Base-by-base conservation (phyloP, 2,113 vertebrate species). In the Sula dactylatra region DNA sequence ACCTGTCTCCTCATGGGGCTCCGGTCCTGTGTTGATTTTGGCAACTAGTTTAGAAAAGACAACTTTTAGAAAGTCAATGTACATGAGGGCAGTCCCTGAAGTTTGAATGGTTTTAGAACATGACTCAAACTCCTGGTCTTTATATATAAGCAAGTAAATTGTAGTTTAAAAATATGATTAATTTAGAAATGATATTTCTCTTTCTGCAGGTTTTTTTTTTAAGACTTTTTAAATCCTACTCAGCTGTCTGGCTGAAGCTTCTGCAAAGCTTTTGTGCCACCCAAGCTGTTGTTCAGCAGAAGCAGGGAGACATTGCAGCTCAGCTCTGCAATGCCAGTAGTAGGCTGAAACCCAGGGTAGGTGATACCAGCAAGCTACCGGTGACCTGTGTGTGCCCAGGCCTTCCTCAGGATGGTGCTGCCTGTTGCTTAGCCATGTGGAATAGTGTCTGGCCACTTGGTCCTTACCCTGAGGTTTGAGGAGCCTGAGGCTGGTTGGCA, bases 341-440 rank as follows among this genome's bases (percentile, higher is more conserved):
- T 10, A 56, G 66, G 56, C 55, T 84, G 52, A 27, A 61, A 79
- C 36, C 17, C 71, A 52, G 71, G 65, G 26, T 4, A 62, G 45
- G 36, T 44, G 47, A 74, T 52, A 80, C 32, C 21, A 67, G 18
- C 24, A 58, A 40, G 31, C 16, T 66, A 10, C n/a, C 0, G 2
- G 31, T 49, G 32, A 44, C 36, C 0, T 0, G 13, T 24, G 22
- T 0, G 0, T 24, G 24, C 31, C 66, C 13, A 6, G 36, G 11
- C 29, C 34, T 32, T n/a, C 32, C 45, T 69, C 73, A 65, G 50
- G 38, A 25, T 71, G 26, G 61, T 6, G 34, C 42, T 91, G 31
- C 42, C 76, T 36, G 13, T 70, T 26, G 50, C 70, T 78, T 6
- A 8, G 6, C 36, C 4, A 0, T 13, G 47, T 76, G 72, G n/a